Conservation (phyloP, 2,888 invertebrate species). For the Galerucella pusilla region DNA sequence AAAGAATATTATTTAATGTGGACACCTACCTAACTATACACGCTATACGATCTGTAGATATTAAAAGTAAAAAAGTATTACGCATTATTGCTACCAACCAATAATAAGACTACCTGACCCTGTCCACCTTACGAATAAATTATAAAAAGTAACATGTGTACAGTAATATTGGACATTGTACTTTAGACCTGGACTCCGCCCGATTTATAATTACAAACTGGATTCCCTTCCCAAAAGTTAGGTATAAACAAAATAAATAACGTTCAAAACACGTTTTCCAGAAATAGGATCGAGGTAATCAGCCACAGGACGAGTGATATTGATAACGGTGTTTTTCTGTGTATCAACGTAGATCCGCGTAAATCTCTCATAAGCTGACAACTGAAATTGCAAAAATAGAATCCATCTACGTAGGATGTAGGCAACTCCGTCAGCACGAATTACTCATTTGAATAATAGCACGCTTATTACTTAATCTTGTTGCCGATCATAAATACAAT, state of each 20-base stretch:
- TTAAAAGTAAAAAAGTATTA: not conserved
- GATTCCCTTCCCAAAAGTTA: slow-evolving; percentile 13
- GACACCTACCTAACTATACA: not conserved
- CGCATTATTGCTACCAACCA: not conserved
- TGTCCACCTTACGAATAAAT: slow-evolving; percentile 6
- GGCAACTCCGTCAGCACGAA: slow-evolving; percentile 25
- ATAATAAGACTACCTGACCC: slow-evolving; percentile 1
- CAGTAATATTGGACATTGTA: slow-evolving; percentile 13
- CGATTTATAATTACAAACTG: slow-evolving; percentile 11
- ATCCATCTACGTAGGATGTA: slow-evolving; percentile 7
- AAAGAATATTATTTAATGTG: no score
- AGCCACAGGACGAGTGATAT: not conserved
- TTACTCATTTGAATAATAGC: slow-evolving; percentile 20
- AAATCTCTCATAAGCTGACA: slow-evolving; percentile 27
- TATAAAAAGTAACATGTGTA: not conserved
- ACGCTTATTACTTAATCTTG: slow-evolving; percentile 10
- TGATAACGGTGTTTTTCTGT: slow-evolving; percentile 5
- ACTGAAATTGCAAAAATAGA: not conserved
- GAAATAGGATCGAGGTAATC: slow-evolving; percentile 1
- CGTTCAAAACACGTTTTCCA: not conserved
- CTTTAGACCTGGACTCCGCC: slow-evolving; percentile 17
- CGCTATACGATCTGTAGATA: not conserved
- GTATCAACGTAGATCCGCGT: slow-evolving; percentile 11
- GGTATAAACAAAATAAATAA: slow-evolving; percentile 27
- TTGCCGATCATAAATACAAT: not conserved